Evolutionary conservation across 2,113 vertebrate species (phyloP).

Genomic region (Sarotherodon lohbergeri): DNA sequence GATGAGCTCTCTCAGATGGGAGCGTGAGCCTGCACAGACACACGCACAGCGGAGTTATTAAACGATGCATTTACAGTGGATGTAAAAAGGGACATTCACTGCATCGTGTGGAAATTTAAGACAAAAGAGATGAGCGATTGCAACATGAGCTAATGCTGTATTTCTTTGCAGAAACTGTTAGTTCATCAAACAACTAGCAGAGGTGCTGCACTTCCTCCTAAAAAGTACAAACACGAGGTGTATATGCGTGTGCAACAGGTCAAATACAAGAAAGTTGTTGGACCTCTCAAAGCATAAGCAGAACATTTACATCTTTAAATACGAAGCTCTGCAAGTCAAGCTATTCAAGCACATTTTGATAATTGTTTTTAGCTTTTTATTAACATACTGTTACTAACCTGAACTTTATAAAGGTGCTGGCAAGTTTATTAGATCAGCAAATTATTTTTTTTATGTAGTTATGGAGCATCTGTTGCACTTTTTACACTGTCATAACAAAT

Average conservation of each 20-base stretch:
- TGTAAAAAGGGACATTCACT: not conserved
- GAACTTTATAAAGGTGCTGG: not conserved
- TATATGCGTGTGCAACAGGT: not conserved
- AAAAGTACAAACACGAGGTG: not conserved
- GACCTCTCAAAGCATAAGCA: not conserved
- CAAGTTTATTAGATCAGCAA: not conserved
- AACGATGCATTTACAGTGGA: not conserved
- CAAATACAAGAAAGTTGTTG: not conserved
- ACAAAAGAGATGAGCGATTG: not conserved
- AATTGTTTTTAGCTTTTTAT: not conserved
- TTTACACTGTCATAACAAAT: not conserved
- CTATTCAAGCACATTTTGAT: not conserved
- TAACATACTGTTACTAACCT: not conserved
- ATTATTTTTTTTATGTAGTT: not conserved
- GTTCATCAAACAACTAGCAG: not conserved
- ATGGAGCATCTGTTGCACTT: not conserved
- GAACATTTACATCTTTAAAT: not conserved
- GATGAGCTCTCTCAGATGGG: constrained; percentile 75
- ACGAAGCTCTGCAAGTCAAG: not conserved
- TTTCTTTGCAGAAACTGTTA: not conserved
- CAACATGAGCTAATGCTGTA: not conserved
- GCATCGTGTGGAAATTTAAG: not conserved
- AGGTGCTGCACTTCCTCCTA: not conserved
- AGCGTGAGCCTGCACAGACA: constrained; percentile 20
- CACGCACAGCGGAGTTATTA: not conserved